Percentiles rank a stretch among this genome's conserved stretches.
Evolutionary conservation across 1,140 invertebrate genomes (phyloP).

Genomic region (Batillaria attramentaria): DNA sequence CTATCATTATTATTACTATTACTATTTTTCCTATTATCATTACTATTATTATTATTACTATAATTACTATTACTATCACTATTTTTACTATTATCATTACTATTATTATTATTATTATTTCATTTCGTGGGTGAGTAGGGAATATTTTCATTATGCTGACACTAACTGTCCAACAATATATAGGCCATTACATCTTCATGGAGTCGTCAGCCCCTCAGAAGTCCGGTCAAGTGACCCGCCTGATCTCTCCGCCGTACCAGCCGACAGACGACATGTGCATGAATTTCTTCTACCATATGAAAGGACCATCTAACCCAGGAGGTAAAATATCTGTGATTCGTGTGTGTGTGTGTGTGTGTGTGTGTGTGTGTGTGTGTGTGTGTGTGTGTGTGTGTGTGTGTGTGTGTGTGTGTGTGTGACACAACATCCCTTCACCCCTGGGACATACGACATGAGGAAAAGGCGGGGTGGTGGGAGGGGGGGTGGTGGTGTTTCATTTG

Average conservation of each 20-base stretch:
- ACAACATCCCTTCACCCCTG: too few species aligned
- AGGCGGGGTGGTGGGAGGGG: too few species aligned
- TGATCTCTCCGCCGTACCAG: slow-evolving; percentile 77
- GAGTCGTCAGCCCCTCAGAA: slow-evolving; percentile 78
- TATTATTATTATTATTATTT: too few species aligned
- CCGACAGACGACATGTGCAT: slow-evolving; percentile 70
- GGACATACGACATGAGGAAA: too few species aligned
- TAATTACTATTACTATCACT: too few species aligned
- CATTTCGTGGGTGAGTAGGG: too few species aligned
- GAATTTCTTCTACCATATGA: slow-evolving; percentile 67
- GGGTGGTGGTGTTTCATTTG: too few species aligned
- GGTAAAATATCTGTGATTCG: not conserved
- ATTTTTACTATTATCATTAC: not conserved
- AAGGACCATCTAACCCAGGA: slow-evolving; percentile 40
- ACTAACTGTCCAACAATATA: not conserved
- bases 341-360: slow-evolving; percentile 4
- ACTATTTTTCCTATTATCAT: too few species aligned
- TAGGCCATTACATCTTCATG: slow-evolving; percentile 80
- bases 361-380: not conserved
- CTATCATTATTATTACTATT: too few species aligned
- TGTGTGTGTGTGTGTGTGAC: not conserved
- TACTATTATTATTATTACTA: too few species aligned
- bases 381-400: not conserved
- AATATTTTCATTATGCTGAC: too few species aligned
- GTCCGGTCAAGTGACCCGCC: slow-evolving; percentile 77